phyloP scores from a whole-genome alignment of 1,140 invertebrate genomes.

The Mercenaria mercenaria region DNA sequence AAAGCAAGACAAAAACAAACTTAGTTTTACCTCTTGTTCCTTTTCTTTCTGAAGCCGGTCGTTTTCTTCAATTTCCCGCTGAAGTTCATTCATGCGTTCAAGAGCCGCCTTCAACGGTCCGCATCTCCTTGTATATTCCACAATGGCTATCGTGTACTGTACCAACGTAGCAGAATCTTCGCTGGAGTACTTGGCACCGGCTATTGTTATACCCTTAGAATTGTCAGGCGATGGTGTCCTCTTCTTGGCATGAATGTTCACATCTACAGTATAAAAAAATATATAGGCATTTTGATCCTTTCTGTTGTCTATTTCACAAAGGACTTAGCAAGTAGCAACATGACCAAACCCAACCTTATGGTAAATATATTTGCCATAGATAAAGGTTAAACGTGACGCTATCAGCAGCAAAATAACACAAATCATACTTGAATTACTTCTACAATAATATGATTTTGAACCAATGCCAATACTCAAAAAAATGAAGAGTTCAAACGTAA shows the following conservation, averaged over 20 bases:
- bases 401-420: too few relatives aligned
- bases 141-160: slow-evolving; percentile 86
- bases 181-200: slow-evolving; percentile 84
- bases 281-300: too few relatives aligned
- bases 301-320: too few relatives aligned
- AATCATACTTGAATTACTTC: too few relatives aligned
- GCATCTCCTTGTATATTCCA: slow-evolving; percentile 85
- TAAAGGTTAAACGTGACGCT: too few relatives aligned
- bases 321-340: too few relatives aligned
- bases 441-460: too few relatives aligned
- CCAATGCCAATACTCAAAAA: too few relatives aligned
- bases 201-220: slow-evolving; percentile 83
- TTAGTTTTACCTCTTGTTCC: slow-evolving; percentile 79
- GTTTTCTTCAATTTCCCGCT: slow-evolving; percentile 85
- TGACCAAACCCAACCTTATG: too few relatives aligned
- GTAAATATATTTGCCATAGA: too few relatives aligned
- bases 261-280: slow-evolving; percentile 62
- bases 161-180: slow-evolving; percentile 85
- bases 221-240: slow-evolving; percentile 81
- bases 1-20: too few relatives aligned
- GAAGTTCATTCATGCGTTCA: slow-evolving; percentile 82
- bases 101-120: slow-evolving; percentile 81
- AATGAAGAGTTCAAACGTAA: too few relatives aligned
- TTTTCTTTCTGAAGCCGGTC: slow-evolving; percentile 82
- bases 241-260: slow-evolving; percentile 72